Evolutionary conservation across 2,113 vertebrate genomes (phyloP).

Genomic region (Centropristis striata): DNA sequence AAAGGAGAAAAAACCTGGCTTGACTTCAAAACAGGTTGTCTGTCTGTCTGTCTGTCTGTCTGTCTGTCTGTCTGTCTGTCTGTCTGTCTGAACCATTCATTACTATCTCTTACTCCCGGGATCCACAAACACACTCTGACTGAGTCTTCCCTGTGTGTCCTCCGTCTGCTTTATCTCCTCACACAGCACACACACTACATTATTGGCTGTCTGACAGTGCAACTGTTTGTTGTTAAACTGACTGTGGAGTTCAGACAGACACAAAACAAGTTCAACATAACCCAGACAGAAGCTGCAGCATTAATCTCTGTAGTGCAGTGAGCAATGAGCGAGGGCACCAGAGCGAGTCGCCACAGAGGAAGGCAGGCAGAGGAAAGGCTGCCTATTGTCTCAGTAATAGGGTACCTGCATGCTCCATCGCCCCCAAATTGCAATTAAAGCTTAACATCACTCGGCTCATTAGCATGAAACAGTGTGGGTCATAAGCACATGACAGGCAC

Average conservation of each 20-base stretch:
- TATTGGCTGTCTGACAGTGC: neutral
- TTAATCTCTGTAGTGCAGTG: neutral
- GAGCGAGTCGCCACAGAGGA: slow-evolving; percentile 4
- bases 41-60: neutral
- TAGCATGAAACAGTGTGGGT: neutral
- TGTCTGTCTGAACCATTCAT: neutral
- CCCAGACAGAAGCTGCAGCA: neutral
- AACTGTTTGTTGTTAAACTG: neutral
- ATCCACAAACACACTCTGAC: neutral
- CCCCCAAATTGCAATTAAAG: slow-evolving; percentile 12
- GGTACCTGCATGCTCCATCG: slow-evolving; percentile 17
- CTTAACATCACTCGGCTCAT: neutral
- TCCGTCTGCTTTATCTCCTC: neutral
- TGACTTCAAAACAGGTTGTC: slow-evolving; percentile 8
- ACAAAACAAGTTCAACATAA: too few relatives aligned
- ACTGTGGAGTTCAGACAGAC: too few relatives aligned
- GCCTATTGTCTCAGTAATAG: slow-evolving; percentile 37
- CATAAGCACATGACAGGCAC: neutral
- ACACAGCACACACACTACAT: slow-evolving; percentile 4
- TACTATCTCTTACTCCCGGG: neutral
- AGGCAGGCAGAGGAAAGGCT: neutral
- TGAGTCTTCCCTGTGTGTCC: neutral
- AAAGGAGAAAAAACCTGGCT: neutral
- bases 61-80: neutral
- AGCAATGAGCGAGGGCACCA: neutral